Base-by-base conservation (phyloP, 2,888 invertebrate genomes). In the Troides oblongomaculatus region DNA sequence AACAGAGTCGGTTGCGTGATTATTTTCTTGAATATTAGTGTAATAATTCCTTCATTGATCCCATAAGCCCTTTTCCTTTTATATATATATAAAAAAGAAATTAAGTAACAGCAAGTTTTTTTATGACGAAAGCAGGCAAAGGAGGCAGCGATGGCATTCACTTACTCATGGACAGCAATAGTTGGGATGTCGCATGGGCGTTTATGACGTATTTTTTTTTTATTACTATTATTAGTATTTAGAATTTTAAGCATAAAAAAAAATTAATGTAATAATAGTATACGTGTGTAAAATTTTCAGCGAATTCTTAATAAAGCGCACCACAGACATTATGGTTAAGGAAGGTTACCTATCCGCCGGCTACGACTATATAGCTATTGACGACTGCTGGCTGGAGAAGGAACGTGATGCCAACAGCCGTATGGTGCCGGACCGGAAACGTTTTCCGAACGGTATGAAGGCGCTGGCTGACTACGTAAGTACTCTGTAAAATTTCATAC, bases 351-450 rank as follows among this genome's bases (percentile, higher is more conserved):
- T 93, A 2, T 94, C 91, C 12, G 95, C 93, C 2, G 97, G 97
- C 0, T 97, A 97, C 81, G 93, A 95, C 73, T 96, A 96, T 78
- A 86, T 96, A 0, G 95, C 94, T 64, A 94, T 96, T 62, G 96
- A 96, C 75, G 96, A 97, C 84, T 97, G 97, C 81, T 97, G 97
- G 97, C 84, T 95, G 79, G 94, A 95, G 76, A 93, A 89, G 76
- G 79, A 93, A 17, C 87, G 97, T 57, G 95, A 95, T 62, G 77
- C 84, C 6, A 89, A 93, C 1, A 94, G 95, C 0, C 90, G 93
- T 65, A 87, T 97, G 64, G 93, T 94, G 61, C 93, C 96, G 0
- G 95, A 96, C 80, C 93, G 91, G 21, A 77, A 92, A 64, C 90
- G 97, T 66, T 97, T 97, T 80, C 96, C 96, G 0, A 93, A 88